These are phyloP conservation scores for Lithophane leautieri DNA, from an alignment of 2,888 invertebrate genomes.

Conservation along the genomic window DNA sequence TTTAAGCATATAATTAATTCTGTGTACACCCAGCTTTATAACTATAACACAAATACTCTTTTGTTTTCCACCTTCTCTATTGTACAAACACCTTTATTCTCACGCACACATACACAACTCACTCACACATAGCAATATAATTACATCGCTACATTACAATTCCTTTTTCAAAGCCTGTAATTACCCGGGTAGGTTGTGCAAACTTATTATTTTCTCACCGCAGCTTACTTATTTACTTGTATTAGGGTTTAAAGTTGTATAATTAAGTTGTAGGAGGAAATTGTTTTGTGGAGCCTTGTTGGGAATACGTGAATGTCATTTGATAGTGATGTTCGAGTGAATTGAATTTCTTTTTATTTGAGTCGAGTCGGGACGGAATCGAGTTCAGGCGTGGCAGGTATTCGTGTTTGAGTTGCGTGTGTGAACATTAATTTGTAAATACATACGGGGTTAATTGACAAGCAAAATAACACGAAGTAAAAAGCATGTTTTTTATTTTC, in stretches of 20 bases:
- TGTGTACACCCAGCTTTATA: constrained; percentile 47
- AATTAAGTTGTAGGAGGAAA: constrained; percentile 70
- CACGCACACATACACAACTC: constrained; percentile 67
- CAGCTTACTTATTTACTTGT: constrained; percentile 60
- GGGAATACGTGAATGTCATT: constrained; percentile 82
- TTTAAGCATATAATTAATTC: constrained; percentile 55
- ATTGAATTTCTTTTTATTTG: constrained; percentile 51
- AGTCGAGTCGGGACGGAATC: constrained; percentile 37
- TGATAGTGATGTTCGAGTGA: constrained; percentile 63
- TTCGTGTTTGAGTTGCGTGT: constrained; percentile 53
- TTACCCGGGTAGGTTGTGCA: constrained; percentile 77
- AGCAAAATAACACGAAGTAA: constrained; percentile 42
- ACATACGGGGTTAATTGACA: constrained; percentile 51
- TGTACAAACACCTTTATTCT: constrained; percentile 68
- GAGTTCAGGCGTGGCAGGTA: constrained; percentile 42
- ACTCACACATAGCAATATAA: constrained; percentile 72
- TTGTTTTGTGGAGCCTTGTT: constrained; percentile 82
- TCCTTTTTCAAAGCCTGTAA: constrained; percentile 83
- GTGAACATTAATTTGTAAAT: constrained; percentile 44
- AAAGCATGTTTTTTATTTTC: constrained; percentile 30
- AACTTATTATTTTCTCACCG: constrained; percentile 71
- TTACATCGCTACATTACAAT: constrained; percentile 81
- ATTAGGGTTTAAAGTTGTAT: constrained; percentile 74
- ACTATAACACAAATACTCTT: constrained; percentile 58
- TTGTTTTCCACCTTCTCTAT: constrained; percentile 61